A percentile compares a stretch with the other conserved stretches of the same genome.
These are phyloP conservation scores for Furnarius figulus DNA, from an alignment of 2,113 vertebrate species.

Conservation along the genomic window DNA sequence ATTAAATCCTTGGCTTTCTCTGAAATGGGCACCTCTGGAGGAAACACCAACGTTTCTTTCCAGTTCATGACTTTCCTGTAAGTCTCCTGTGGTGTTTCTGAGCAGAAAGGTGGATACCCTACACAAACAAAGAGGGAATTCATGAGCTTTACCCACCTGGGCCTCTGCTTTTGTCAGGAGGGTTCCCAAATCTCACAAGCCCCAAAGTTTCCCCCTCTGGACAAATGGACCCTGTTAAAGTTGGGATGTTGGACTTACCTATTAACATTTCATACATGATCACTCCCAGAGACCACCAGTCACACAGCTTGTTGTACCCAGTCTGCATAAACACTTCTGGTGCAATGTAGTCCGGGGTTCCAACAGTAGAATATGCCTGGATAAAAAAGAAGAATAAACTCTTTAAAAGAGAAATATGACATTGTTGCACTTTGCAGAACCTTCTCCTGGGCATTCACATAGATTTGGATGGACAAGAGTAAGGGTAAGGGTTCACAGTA, in stretches of 20 bases:
- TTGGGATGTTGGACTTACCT: slow-evolving; percentile 74
- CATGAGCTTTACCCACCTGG: not conserved
- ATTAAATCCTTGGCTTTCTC: slow-evolving; percentile 97
- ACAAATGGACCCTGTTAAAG: not conserved
- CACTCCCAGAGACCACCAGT: slow-evolving; percentile 98
- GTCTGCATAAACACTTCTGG: slow-evolving; percentile 98
- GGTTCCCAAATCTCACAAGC: not conserved
- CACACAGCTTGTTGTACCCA: slow-evolving; percentile 96
- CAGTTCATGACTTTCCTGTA: slow-evolving; percentile 99
- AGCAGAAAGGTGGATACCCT: slow-evolving; percentile 99
- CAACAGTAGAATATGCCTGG: slow-evolving; percentile 96
- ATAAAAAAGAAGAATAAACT: not conserved
- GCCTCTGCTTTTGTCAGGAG: not conserved
- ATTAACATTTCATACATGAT: slow-evolving; percentile 99
- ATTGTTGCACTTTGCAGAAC: not conserved
- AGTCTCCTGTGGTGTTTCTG: slow-evolving; percentile 96
- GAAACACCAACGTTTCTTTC: slow-evolving; percentile 96
- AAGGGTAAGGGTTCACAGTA: not conserved
- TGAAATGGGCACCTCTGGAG: slow-evolving; percentile 96
- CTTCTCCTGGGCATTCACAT: not conserved
- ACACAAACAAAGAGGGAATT: not conserved
- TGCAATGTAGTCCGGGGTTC: slow-evolving; percentile 96
- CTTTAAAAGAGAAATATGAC: not conserved
- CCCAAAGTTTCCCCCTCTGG: not conserved
- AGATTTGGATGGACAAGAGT: not conserved